phyloP scores from a whole-genome alignment of 2,113 vertebrate genomes.

The Muscicapa adusta region DNA sequence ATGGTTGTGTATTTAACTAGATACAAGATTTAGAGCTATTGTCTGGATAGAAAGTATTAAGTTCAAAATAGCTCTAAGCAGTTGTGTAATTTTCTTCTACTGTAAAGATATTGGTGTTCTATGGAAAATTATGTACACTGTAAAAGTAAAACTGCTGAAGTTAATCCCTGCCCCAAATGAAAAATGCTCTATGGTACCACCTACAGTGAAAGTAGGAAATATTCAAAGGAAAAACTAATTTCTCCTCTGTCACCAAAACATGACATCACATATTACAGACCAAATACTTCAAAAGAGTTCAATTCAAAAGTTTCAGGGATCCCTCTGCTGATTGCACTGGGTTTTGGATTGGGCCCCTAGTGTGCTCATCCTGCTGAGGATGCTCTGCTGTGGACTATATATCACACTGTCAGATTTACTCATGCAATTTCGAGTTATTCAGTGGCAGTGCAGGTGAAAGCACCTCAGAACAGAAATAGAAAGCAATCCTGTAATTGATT shows the following conservation, averaged over 20 bases:
- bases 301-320: neutral
- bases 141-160: neutral
- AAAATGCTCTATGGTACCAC: neutral
- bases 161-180: neutral
- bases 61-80: neutral
- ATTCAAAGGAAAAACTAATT: neutral
- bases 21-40: neutral
- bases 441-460: conserved; percentile 29
- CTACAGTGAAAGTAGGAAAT: conserved; percentile 29
- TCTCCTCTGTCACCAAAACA: neutral
- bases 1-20: neutral
- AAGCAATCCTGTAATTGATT: conserved; percentile 33
- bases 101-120: neutral
- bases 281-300: neutral
- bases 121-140: neutral
- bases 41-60: neutral
- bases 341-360: neutral
- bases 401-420: conserved; percentile 55
- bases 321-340: neutral
- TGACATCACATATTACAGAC: neutral
- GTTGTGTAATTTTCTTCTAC: neutral
- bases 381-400: neutral
- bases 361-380: neutral
- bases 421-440: neutral
- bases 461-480: conserved; percentile 41